Conservation (phyloP, 2,888 invertebrate species). For the Trilocha varians region DNA sequence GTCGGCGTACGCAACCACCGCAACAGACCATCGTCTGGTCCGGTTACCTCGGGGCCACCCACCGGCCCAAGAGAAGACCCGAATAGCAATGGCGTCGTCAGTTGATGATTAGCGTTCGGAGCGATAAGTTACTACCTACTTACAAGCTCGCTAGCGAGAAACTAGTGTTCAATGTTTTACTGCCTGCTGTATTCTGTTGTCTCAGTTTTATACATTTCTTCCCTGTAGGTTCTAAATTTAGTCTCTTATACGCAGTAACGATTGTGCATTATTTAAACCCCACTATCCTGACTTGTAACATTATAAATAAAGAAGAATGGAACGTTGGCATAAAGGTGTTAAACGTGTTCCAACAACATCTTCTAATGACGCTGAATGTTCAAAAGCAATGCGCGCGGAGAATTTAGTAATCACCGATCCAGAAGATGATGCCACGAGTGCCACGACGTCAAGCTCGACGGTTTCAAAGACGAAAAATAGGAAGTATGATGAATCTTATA, state of each 20-base stretch:
- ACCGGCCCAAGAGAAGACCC: too few species aligned
- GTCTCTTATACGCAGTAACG: slow-evolving; percentile 9
- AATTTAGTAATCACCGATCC: slow-evolving; percentile 13
- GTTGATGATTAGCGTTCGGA: slow-evolving; percentile 10
- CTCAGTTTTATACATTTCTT: slow-evolving; percentile 10
- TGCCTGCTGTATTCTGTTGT: slow-evolving; percentile 11
- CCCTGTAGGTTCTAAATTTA: slow-evolving; percentile 5
- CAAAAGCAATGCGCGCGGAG: slow-evolving; percentile 16
- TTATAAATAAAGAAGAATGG: slow-evolving; percentile 18
- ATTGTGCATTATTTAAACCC: slow-evolving; percentile 9
- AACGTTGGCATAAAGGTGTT: too few species aligned
- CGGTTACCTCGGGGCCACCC: too few species aligned
- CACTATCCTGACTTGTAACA: slow-evolving; percentile 13
- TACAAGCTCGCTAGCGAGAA: slow-evolving; percentile 11
- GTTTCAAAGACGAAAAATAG: slow-evolving; percentile 18
- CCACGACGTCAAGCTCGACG: slow-evolving; percentile 15
- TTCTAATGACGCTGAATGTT: slow-evolving; percentile 16
- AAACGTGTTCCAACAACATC: slow-evolving; percentile 16
- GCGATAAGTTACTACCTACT: slow-evolving; percentile 3
- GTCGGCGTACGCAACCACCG: too few species aligned
- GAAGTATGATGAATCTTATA: too few species aligned
- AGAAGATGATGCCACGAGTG: slow-evolving; percentile 15
- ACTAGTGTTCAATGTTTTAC: slow-evolving; percentile 11
- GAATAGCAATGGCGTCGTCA: too few species aligned
- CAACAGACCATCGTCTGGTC: too few species aligned